phyloP scores from a whole-genome alignment of 2,888 invertebrate species.

The Muschampia plurimacula region DNA sequence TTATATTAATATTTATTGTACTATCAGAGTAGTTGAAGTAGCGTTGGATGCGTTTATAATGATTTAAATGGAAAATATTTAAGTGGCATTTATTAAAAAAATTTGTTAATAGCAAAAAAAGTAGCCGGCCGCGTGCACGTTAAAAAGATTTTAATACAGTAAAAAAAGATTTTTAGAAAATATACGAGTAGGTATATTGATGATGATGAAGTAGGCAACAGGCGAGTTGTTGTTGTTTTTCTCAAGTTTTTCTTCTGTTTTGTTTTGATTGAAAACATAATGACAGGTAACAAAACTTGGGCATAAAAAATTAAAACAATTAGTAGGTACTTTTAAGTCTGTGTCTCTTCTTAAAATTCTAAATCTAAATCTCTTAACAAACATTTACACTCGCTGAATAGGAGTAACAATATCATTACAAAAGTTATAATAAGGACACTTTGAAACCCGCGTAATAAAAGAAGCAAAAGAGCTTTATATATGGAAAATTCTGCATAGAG shows the following conservation, averaged over 20 bases:
- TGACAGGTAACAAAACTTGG: neutral
- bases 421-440: conserved; percentile 18
- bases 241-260: neutral
- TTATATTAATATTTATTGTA: no score
- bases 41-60: no score
- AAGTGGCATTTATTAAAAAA: no score
- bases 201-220: no score
- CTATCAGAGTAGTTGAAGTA: no score
- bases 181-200: no score
- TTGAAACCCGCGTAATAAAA: conserved; percentile 20
- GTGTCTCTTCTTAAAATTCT: neutral
- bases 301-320: neutral
- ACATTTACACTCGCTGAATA: neutral
- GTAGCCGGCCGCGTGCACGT: no score
- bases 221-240: neutral
- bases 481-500: conserved; percentile 31
- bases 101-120: no score
- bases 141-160: no score
- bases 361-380: neutral
- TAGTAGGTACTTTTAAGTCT: neutral
- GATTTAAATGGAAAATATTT: no score
- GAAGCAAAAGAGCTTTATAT: conserved; percentile 20
- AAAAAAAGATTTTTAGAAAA: neutral
- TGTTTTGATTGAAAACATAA: neutral
- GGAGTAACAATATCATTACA: neutral